Conservation (phyloP, 2,888 invertebrate genomes). For the Cremastinae sp. region DNA sequence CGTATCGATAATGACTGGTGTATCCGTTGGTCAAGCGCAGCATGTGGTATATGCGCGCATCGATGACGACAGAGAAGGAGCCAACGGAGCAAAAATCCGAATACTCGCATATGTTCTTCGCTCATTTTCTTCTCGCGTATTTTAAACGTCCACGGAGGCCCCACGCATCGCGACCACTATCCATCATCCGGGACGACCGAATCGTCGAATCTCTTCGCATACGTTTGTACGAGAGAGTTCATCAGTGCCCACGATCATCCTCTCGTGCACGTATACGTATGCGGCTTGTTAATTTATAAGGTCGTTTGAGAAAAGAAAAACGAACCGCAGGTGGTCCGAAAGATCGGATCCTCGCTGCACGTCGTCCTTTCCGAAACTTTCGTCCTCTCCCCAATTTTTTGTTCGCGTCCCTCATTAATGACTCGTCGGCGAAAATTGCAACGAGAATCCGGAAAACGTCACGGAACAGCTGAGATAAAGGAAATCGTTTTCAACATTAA, state of each 20-base stretch:
- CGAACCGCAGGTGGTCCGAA: slow-evolving; percentile 45
- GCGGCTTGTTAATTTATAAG: slow-evolving; percentile 36
- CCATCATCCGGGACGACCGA: slow-evolving; percentile 56
- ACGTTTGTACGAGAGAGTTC: not conserved
- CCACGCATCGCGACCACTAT: slow-evolving; percentile 60
- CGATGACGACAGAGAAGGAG: slow-evolving; percentile 10
- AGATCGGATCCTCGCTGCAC: slow-evolving; percentile 41
- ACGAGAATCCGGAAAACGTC: no score
- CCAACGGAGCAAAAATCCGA: slow-evolving; percentile 38
- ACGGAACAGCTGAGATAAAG: no score
- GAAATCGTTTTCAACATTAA: no score
- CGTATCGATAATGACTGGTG: slow-evolving; percentile 36
- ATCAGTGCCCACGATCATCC: not conserved
- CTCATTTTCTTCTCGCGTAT: slow-evolving; percentile 49
- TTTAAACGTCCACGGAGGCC: slow-evolving; percentile 47
- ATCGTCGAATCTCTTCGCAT: slow-evolving; percentile 33
- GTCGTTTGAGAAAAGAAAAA: slow-evolving; percentile 34
- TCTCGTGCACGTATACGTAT: no score
- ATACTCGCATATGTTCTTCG: slow-evolving; percentile 52
- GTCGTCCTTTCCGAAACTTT: slow-evolving; percentile 30
- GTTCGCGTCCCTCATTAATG: no score
- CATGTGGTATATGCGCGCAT: slow-evolving; percentile 55
- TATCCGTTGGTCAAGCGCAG: slow-evolving; percentile 54
- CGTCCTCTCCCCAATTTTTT: not conserved
- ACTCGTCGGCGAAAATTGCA: no score